Conservation (phyloP, 2,888 invertebrate species). For the Yponomeuta sedellus region DNA sequence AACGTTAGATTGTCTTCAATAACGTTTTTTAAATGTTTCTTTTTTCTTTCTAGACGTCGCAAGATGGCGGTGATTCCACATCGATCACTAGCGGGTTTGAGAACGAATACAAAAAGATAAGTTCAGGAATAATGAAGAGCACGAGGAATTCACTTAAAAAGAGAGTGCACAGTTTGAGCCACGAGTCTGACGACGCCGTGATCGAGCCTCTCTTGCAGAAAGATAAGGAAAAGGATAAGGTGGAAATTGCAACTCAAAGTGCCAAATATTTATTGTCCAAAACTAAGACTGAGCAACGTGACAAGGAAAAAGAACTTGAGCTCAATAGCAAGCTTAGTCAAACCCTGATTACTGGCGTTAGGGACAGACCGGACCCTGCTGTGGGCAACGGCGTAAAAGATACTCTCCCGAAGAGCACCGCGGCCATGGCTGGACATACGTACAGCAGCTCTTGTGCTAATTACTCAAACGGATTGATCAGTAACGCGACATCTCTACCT, state of each 20-base stretch:
- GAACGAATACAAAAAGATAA: constrained; percentile 56
- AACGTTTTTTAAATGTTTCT: too few species aligned
- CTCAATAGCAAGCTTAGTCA: constrained; percentile 11
- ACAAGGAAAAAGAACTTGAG: constrained; percentile 28
- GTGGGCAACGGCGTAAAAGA: constrained; percentile 32
- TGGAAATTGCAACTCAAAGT: constrained; percentile 41
- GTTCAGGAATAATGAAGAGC: constrained; percentile 62
- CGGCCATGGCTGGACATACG: constrained; percentile 13
- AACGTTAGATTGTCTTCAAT: too few species aligned
- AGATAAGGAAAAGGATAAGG: constrained; percentile 44
- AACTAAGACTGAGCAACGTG: constrained; percentile 54
- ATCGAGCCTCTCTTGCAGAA: constrained; percentile 62
- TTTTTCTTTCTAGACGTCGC: constrained; percentile 53
- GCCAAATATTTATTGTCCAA: constrained; percentile 58
- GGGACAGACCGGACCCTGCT: neutral
- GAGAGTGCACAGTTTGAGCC: constrained; percentile 52
- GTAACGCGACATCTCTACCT: constrained; percentile 27
- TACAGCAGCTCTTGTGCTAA: constrained; percentile 28
- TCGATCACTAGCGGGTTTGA: constrained; percentile 63
- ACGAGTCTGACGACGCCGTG: constrained; percentile 60
- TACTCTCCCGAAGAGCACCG: constrained; percentile 27
- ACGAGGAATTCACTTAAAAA: constrained; percentile 61
- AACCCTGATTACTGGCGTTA: neutral
- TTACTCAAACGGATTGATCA: constrained; percentile 32
- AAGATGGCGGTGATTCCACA: constrained; percentile 58